Conservation (phyloP, 2,797 vertebrate genomes). For the Discoglossus pictus region DNA sequence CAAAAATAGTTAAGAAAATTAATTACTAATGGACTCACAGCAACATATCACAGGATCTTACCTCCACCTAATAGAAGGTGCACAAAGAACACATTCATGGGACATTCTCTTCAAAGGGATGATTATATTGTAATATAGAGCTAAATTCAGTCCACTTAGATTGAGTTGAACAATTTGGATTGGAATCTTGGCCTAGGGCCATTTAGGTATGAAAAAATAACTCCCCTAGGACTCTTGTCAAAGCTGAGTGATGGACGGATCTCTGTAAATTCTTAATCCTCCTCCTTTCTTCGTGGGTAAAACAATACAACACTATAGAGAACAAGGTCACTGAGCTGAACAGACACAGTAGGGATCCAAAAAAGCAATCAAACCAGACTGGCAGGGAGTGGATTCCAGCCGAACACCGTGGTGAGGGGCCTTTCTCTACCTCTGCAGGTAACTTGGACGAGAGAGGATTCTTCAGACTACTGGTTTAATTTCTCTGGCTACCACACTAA, state of each 20-base stretch:
- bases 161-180: conserved; percentile 69
- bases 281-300: conserved; percentile 73
- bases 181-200: conserved; percentile 73
- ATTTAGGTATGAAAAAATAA: conserved; percentile 80
- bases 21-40: background rate
- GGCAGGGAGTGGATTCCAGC: conserved; percentile 83
- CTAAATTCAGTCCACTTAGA: conserved; percentile 38
- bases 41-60: conserved; percentile 19
- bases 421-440: conserved; percentile 82
- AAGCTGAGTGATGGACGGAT: conserved; percentile 83
- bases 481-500: conserved; percentile 93
- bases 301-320: conserved; percentile 78
- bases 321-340: conserved; percentile 77
- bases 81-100: conserved; percentile 15
- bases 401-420: conserved; percentile 71
- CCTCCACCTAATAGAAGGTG: conserved; percentile 11
- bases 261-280: conserved; percentile 89
- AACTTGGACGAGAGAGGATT: conserved; percentile 82
- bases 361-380: conserved; percentile 92
- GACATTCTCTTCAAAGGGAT: conserved; percentile 18
- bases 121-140: conserved; percentile 26
- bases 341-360: conserved; percentile 82
- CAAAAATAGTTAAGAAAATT: background rate
- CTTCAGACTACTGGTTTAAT: conserved; percentile 84
- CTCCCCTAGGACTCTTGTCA: conserved; percentile 76